Conservation (phyloP, 2,888 invertebrate species). For the Meta bourneti region DNA sequence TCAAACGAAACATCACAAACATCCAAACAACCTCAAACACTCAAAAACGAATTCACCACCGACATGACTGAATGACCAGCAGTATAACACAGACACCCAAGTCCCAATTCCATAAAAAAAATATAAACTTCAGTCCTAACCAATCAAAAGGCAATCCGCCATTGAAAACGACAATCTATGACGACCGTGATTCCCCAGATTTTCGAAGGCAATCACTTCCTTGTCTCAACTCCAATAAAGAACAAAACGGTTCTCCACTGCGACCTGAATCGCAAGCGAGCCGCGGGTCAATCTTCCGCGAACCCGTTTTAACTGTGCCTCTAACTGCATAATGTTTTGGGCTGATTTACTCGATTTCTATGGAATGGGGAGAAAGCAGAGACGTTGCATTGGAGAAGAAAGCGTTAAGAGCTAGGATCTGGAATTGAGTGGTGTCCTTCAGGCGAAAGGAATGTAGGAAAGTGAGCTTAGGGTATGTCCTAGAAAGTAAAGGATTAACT, state of each 20-base stretch:
- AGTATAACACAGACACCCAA: too few species aligned
- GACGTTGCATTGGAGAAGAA: too few species aligned
- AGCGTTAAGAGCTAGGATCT: neutral
- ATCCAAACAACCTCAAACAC: too few species aligned
- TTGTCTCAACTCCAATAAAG: neutral
- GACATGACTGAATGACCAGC: neutral
- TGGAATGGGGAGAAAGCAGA: conserved; percentile 7
- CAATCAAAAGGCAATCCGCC: neutral
- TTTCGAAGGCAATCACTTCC: conserved; percentile 13
- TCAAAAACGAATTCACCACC: neutral
- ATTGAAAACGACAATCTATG: conserved; percentile 42
- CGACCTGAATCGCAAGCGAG: conserved; percentile 29
- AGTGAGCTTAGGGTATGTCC: conserved; percentile 1
- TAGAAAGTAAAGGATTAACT: neutral
- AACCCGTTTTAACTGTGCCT: neutral
- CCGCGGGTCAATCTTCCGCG: conserved; percentile 13
- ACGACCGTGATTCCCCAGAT: conserved; percentile 20
- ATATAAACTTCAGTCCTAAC: too few species aligned
- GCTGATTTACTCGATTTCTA: conserved; percentile 11
- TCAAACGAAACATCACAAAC: too few species aligned
- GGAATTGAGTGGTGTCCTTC: conserved; percentile 12
- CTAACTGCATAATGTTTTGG: neutral
- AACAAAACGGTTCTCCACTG: neutral
- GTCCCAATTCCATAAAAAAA: too few species aligned
- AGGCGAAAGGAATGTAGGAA: neutral